phyloP scores from a whole-genome alignment of 2,113 vertebrate species.

The Antigone vipio region DNA sequence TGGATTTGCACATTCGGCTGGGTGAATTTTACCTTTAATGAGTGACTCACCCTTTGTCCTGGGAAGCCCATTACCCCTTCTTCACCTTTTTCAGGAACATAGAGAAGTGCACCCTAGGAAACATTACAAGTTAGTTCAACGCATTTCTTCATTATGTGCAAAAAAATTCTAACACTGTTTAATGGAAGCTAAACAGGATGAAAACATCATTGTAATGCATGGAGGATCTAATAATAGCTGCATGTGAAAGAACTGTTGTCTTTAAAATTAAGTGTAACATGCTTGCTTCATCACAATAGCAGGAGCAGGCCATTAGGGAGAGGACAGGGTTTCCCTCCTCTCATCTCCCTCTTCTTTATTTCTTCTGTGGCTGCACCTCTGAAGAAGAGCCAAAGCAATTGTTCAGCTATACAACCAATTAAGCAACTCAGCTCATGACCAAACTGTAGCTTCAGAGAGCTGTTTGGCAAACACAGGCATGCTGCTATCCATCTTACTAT shows the following conservation, averaged over 20 bases:
- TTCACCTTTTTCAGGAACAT: slow-evolving; percentile 81
- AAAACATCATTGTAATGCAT: not conserved
- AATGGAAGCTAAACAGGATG: slow-evolving; percentile 11
- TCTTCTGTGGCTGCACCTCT: not conserved
- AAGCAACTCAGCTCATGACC: not conserved
- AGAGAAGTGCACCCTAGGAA: slow-evolving; percentile 65
- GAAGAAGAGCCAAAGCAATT: not conserved
- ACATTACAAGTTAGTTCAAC: not conserved
- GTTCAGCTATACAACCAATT: not conserved
- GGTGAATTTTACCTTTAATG: not conserved
- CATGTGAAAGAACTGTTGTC: slow-evolving; percentile 1
- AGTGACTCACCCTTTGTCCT: slow-evolving; percentile 80
- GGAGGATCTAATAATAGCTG: slow-evolving; percentile 1
- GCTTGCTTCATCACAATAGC: not conserved
- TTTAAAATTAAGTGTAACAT: slow-evolving; percentile 4
- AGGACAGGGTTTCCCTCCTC: not conserved
- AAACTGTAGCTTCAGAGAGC: not conserved
- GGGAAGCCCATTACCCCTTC: slow-evolving; percentile 82
- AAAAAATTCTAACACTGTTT: not conserved
- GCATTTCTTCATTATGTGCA: not conserved
- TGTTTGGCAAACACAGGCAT: not conserved
- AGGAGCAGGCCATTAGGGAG: not conserved
- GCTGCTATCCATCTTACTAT: not conserved
- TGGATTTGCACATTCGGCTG: not conserved
- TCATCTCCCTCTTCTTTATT: not conserved